Percentiles rank a stretch among this genome's conserved stretches.
Evolutionary conservation across 2,888 invertebrate species (phyloP).

Genomic region (Papilio gigon): DNA sequence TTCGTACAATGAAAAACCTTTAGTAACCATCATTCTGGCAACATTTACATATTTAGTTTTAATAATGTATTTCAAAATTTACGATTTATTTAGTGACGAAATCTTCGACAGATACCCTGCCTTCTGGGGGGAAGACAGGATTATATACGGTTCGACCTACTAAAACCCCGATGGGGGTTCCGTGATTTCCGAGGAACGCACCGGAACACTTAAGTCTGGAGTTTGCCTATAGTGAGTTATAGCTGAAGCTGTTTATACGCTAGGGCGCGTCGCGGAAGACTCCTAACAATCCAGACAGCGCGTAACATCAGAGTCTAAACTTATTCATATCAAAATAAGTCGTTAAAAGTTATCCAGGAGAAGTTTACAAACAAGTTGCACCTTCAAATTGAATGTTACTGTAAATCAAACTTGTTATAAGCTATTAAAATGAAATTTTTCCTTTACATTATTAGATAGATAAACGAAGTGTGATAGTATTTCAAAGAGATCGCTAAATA

Average conservation of each 20-base stretch:
- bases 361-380: background rate
- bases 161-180: too few species aligned
- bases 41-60: too few species aligned
- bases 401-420: background rate
- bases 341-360: slow-evolving; percentile 12
- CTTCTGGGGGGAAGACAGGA: too few species aligned
- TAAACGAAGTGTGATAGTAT: background rate
- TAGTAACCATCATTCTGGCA: too few species aligned
- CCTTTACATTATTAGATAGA: background rate
- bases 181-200: too few species aligned
- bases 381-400: background rate
- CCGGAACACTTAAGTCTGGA: too few species aligned
- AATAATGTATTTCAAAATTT: too few species aligned
- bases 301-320: background rate
- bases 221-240: too few species aligned
- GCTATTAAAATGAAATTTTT: background rate
- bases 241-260: background rate
- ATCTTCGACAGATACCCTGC: too few species aligned
- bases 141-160: too few species aligned
- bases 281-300: slow-evolving; percentile 10
- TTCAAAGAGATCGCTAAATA: background rate
- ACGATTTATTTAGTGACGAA: too few species aligned
- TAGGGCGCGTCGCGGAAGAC: background rate
- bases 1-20: too few species aligned
- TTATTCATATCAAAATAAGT: slow-evolving; percentile 12